phyloP scores from a whole-genome alignment of 2,888 invertebrate species.

The Macrostomum cliftonense region DNA sequence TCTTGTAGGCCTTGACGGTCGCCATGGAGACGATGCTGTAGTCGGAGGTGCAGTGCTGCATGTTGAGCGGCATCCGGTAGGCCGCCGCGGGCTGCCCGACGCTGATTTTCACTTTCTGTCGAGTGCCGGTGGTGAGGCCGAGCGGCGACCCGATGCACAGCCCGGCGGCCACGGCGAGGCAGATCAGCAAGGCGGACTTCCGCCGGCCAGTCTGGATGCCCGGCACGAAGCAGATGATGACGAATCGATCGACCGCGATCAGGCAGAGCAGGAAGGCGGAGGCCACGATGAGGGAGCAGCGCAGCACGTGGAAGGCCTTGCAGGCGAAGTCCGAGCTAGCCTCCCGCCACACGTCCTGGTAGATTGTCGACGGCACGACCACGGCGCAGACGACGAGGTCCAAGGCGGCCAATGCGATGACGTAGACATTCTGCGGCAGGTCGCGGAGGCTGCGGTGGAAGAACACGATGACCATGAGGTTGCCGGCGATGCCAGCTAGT shows the following conservation, averaged over 20 bases:
- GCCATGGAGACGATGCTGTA: no score
- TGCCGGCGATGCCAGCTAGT: no score
- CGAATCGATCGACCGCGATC: conserved; percentile 24
- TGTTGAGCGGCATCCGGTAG: no score
- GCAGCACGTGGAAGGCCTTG: conserved; percentile 18
- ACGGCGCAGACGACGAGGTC: conserved; percentile 20
- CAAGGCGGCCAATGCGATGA: conserved; percentile 19
- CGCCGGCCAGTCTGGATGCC: conserved; percentile 10
- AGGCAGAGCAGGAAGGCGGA: conserved; percentile 20
- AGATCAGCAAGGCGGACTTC: conserved; percentile 13
- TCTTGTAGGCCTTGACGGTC: conserved; percentile 16
- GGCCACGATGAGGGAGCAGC: conserved; percentile 17
- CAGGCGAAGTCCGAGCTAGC: conserved; percentile 18
- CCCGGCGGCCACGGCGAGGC: conserved; percentile 13
- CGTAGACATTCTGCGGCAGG: conserved; percentile 15
- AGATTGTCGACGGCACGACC: conserved; percentile 19
- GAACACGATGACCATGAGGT: no score
- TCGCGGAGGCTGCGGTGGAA: no score
- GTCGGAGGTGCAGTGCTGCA: no score
- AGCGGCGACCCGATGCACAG: conserved; percentile 13
- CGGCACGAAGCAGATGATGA: conserved; percentile 18
- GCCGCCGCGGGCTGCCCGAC: no score
- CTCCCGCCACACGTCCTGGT: conserved; percentile 18
- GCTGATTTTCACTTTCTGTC: no score
- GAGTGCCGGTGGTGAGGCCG: conserved; percentile 15